Base-by-base conservation (phyloP, 2,797 vertebrate species). In the Eulemur albifrons region DNA sequence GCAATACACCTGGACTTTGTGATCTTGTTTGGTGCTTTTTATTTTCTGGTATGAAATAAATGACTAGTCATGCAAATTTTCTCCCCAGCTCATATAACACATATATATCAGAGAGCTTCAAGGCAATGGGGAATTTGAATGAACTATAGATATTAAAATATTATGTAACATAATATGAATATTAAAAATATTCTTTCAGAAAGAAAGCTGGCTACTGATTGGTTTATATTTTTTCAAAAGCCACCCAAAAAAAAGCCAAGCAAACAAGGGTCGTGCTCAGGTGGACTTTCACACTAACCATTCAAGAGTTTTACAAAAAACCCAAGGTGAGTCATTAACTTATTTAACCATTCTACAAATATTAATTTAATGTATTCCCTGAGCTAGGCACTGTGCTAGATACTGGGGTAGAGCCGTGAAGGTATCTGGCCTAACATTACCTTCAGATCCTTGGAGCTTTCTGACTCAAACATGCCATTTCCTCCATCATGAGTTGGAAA, bases 151-250 rank as follows among this genome's bases (percentile, higher is more conserved):
- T 80, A 45, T 50, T 87, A 85, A 93, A 77, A 85, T n/a, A 93
- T n/a, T 54, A 32, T 21, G 30, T 30, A 67, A 54, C 52, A 50
- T 57, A 57, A 57, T 57, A 57, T 57, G 9, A 57, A 57, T 57
- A 57, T 57, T 57, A 23, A 57, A 57, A 57, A 57, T 57, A 57
- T 57, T 57, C 21, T 57, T 57, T 57, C 9, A 67, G 73, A 63
- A 96, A 59, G 14, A 65, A 73, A 69, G 7, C 6, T 65, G n/a
- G 8, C 43, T 93, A 7, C 11, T 85, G 7, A 76, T 32, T 40
- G 35, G 5, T 15, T 92, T 92, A 27, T 84, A 90, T 85, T 95
- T 93, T 77, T 77, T 23, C 77, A 88, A 84, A 89, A 85, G 52
- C 63, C 7, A 5, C 13, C 2, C n/a, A 81, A 76, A 25, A 65